Evolutionary conservation across 2,888 invertebrate genomes (phyloP).

Genomic region (Apoda limacodes): DNA sequence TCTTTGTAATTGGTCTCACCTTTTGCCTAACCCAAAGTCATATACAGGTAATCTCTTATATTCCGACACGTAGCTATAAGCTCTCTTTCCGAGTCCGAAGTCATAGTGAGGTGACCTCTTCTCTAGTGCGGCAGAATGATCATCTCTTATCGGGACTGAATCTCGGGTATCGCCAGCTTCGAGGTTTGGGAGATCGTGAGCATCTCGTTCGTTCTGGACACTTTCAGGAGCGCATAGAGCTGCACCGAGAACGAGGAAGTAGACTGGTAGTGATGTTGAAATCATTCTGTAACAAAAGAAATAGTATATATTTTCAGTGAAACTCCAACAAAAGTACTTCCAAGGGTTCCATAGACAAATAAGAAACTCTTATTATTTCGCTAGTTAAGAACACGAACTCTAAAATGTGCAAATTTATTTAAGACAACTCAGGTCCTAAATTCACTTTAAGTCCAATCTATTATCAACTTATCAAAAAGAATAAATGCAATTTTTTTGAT

Average conservation of each 20-base stretch:
- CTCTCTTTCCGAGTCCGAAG: slow-evolving; percentile 65
- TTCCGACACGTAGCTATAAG: slow-evolving; percentile 73
- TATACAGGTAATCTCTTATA: slow-evolving; percentile 72
- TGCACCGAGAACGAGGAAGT: slow-evolving; percentile 39
- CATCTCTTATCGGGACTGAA: slow-evolving; percentile 22
- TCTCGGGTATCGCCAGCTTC: slow-evolving; percentile 22
- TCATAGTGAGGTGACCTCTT: slow-evolving; percentile 65
- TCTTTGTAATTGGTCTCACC: slow-evolving; percentile 30
- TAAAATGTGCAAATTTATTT: too few relatives aligned
- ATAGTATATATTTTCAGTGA: neutral
- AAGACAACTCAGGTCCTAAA: too few relatives aligned
- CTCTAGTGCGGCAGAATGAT: slow-evolving; percentile 30
- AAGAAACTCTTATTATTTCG: too few relatives aligned
- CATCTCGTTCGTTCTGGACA: slow-evolving; percentile 28
- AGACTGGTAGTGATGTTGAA: slow-evolving; percentile 37
- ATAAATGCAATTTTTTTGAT: too few relatives aligned
- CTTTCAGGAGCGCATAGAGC: slow-evolving; percentile 47
- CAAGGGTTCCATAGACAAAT: too few relatives aligned
- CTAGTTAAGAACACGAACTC: too few relatives aligned
- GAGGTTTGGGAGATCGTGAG: slow-evolving; percentile 24
- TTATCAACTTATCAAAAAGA: too few relatives aligned
- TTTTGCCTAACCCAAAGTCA: slow-evolving; percentile 72
- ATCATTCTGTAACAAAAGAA: slow-evolving; percentile 48
- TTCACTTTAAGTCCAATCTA: too few relatives aligned
- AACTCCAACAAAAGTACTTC: too few relatives aligned